Percentiles rank a stretch among this genome's conserved stretches.
These are phyloP conservation scores for Chamaetylas fuelleborni DNA, from an alignment of 2,113 vertebrate species.

Conservation along the genomic window DNA sequence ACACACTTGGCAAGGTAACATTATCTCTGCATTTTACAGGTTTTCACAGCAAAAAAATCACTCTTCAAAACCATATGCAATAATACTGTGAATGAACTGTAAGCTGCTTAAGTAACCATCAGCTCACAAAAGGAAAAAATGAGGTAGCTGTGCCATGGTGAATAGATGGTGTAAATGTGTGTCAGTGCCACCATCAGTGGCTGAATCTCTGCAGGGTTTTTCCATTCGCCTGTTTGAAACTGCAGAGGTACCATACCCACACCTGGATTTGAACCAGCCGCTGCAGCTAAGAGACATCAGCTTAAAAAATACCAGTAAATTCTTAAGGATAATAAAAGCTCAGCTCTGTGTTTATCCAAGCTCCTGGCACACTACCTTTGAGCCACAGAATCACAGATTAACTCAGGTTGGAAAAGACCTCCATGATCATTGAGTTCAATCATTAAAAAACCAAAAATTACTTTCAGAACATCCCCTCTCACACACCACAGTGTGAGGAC, in stretches of 20 bases:
- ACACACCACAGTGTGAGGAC: background rate
- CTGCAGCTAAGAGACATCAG: background rate
- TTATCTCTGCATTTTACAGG: background rate
- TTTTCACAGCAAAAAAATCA: background rate
- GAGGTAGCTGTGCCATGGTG: background rate
- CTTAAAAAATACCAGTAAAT: background rate
- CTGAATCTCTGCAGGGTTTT: background rate
- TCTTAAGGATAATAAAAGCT: background rate
- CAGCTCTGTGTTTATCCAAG: background rate
- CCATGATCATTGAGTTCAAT: background rate
- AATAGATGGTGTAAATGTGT: background rate
- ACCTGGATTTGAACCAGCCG: background rate
- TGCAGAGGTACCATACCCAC: background rate
- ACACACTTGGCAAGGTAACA: background rate
- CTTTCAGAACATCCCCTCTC: background rate
- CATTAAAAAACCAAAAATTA: accelerated
- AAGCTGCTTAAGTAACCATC: background rate
- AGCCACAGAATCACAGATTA: background rate
- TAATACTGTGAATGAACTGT: background rate
- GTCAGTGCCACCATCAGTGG: background rate
- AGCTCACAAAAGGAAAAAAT: background rate
- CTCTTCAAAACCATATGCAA: background rate
- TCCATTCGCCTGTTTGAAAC: background rate
- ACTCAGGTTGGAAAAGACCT: background rate
- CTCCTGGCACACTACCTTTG: background rate